Evolutionary conservation across 2,797 vertebrate species (phyloP).

Genomic region (Gadopsis bispinosus): DNA sequence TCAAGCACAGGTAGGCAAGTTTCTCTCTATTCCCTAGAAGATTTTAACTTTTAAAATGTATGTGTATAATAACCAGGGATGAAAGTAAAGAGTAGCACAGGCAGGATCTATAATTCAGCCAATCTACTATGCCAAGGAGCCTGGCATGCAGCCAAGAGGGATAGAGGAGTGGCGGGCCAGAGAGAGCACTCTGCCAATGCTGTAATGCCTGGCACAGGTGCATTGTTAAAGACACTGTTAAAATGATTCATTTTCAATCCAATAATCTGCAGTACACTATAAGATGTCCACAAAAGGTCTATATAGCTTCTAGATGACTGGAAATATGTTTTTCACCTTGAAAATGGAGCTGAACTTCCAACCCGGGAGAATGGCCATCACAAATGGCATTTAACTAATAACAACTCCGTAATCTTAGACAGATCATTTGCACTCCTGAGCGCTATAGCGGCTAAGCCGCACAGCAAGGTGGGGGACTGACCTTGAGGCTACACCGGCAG

Average conservation of each 20-base stretch:
- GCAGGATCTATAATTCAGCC: conserved; percentile 70
- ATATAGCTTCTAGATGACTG: conserved; percentile 73
- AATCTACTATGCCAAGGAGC: conserved; percentile 68
- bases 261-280: conserved; percentile 72
- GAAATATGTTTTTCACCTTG: conserved; percentile 79
- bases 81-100: conserved; percentile 68
- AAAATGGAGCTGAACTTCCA: conserved; percentile 63
- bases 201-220: conserved; percentile 77
- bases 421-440: conserved; percentile 33
- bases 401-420: conserved; percentile 49
- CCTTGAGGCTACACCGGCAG: conserved; percentile 45
- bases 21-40: conserved; percentile 61
- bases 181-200: conserved; percentile 66
- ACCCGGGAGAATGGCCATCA: conserved; percentile 57
- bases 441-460: conserved; percentile 11
- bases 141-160: conserved; percentile 67
- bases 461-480: conserved; percentile 30
- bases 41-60: conserved; percentile 65
- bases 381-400: conserved; percentile 63
- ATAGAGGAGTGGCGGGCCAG: conserved; percentile 65
- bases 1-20: conserved; percentile 70
- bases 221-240: conserved; percentile 80
- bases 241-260: conserved; percentile 80
- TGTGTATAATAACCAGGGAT: conserved; percentile 62
- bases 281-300: conserved; percentile 73